A percentile compares a stretch with the other conserved stretches of the same genome.
Conservation (phyloP, 2,113 vertebrate genomes). For the Indri indri region DNA sequence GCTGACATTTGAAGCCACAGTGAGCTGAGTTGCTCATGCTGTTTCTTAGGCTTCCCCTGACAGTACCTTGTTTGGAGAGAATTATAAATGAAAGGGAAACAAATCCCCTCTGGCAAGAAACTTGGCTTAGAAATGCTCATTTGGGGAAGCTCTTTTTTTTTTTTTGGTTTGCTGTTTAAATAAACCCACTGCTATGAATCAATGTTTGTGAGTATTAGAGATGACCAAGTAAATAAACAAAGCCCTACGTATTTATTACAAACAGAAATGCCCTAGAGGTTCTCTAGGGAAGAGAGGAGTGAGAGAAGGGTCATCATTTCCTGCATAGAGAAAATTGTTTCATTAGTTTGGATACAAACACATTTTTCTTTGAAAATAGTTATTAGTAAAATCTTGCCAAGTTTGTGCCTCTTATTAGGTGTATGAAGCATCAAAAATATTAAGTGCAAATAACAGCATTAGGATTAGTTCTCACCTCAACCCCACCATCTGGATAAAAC, state of each 20-base stretch:
- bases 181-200: constrained; percentile 52
- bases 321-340: constrained; percentile 34
- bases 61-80: constrained; percentile 58
- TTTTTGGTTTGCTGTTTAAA: constrained; percentile 51
- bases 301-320: not conserved
- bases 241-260: constrained; percentile 3
- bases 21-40: not conserved
- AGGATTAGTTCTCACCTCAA: not conserved
- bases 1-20: not conserved
- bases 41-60: constrained; percentile 5
- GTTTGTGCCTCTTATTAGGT: not conserved
- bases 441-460: not conserved
- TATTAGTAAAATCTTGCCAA: not conserved
- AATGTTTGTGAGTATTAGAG: constrained; percentile 38
- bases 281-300: not conserved
- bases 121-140: constrained; percentile 54
- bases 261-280: not conserved
- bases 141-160: constrained; percentile 18
- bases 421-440: not conserved
- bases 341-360: constrained; percentile 8
- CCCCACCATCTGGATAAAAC: not conserved
- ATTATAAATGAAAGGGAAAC: constrained; percentile 62
- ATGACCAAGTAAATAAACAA: constrained; percentile 50
- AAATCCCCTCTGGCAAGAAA: constrained; percentile 49
- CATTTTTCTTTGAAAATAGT: constrained; percentile 30